These are phyloP conservation scores for Callinectes sapidus DNA, from an alignment of 2,888 invertebrate species.

Conservation along the genomic window DNA sequence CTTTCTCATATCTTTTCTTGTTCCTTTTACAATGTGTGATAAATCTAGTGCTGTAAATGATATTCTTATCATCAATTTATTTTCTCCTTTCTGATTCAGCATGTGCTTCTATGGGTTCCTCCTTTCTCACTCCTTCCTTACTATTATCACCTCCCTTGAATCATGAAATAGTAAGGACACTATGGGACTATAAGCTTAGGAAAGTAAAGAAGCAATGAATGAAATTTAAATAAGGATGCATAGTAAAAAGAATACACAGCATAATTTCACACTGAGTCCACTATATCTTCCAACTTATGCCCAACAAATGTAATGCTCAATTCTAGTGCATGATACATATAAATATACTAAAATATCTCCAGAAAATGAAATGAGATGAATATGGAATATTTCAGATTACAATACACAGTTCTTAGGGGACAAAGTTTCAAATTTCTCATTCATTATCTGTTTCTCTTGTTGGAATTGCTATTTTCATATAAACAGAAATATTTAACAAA, in stretches of 20 bases:
- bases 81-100: background rate
- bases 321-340: no score
- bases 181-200: background rate
- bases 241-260: background rate
- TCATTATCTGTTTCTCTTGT: background rate
- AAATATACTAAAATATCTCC: no score
- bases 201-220: background rate
- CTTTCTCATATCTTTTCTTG: background rate
- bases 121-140: background rate
- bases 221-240: background rate
- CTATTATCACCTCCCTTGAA: background rate
- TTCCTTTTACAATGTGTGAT: background rate
- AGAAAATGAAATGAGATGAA: no score
- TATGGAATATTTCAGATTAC: no score
- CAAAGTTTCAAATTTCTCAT: background rate
- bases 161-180: background rate
- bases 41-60: no score
- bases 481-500: background rate
- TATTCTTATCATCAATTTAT: background rate
- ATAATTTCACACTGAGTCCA: background rate
- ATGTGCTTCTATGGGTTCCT: background rate
- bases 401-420: background rate
- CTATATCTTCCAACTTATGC: no score
- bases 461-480: background rate
- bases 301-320: no score